Conservation (phyloP, 1,140 invertebrate genomes). For the Bombus balteatus region DNA sequence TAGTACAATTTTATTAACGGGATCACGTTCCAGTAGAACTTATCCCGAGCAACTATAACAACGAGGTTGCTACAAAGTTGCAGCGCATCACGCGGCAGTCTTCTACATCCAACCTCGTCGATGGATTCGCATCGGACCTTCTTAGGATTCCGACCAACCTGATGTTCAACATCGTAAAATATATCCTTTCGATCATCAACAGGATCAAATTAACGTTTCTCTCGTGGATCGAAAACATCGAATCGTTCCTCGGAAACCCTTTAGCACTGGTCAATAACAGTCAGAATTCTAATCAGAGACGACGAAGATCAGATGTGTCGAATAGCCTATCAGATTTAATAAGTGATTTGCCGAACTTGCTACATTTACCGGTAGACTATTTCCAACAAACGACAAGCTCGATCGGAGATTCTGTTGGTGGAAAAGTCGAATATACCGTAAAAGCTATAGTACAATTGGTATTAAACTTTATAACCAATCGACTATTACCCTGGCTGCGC, state of each 20-base stretch:
- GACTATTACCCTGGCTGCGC: fast-evolving
- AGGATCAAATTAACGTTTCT: fast-evolving
- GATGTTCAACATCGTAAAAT: fast-evolving
- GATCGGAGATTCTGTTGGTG: fast-evolving
- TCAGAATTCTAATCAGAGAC: neutral
- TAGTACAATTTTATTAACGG: neutral
- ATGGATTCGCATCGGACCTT: fast-evolving
- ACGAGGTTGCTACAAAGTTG: neutral
- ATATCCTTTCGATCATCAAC: fast-evolving
- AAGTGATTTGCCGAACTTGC: neutral
- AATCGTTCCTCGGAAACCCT: fast-evolving
- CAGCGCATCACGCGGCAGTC: neutral
- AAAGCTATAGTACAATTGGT: fast-evolving
- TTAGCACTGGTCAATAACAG: fast-evolving
- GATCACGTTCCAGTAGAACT: neutral
- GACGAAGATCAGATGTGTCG: neutral
- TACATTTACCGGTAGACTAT: fast-evolving
- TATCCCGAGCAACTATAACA: neutral
- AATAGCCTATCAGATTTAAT: neutral
- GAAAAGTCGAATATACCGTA: fast-evolving
- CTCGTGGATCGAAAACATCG: fast-evolving
- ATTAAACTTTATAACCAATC: fast-evolving
- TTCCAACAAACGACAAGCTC: neutral
- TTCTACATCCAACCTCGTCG: fast-evolving
- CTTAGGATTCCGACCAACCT: fast-evolving